phyloP scores from a whole-genome alignment of 2,888 invertebrate species.

The Kryphioiulus occultus region DNA sequence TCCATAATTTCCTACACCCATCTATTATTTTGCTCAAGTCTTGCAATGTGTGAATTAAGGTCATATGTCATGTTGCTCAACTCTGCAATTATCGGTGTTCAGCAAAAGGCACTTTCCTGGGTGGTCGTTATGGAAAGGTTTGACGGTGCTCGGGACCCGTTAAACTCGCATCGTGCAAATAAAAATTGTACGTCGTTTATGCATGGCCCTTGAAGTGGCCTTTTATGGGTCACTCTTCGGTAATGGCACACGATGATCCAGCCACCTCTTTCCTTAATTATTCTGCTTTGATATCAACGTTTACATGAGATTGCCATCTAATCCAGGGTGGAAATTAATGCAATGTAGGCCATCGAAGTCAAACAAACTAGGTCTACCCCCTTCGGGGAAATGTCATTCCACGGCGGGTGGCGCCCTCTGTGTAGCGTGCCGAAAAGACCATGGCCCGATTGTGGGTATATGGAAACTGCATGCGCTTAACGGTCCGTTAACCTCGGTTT shows the following conservation, averaged over 20 bases:
- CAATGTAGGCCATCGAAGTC: neutral
- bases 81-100: no score
- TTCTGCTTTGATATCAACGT: neutral
- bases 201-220: neutral
- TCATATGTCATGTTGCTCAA: no score
- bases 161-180: neutral
- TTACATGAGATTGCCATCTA: neutral
- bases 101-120: no score
- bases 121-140: no score
- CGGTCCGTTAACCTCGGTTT: neutral
- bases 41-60: no score
- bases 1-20: no score
- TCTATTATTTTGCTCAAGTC: no score
- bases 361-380: neutral
- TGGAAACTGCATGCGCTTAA: no score
- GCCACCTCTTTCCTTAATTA: neutral
- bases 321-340: neutral
- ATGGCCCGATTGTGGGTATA: no score
- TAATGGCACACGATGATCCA: neutral
- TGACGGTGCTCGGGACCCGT: no score
- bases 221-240: neutral
- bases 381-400: neutral
- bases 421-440: neutral
- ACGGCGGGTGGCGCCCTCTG: neutral
- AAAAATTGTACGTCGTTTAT: neutral